phyloP scores from a whole-genome alignment of 2,888 invertebrate genomes.

The Stegophylla sp. region DNA sequence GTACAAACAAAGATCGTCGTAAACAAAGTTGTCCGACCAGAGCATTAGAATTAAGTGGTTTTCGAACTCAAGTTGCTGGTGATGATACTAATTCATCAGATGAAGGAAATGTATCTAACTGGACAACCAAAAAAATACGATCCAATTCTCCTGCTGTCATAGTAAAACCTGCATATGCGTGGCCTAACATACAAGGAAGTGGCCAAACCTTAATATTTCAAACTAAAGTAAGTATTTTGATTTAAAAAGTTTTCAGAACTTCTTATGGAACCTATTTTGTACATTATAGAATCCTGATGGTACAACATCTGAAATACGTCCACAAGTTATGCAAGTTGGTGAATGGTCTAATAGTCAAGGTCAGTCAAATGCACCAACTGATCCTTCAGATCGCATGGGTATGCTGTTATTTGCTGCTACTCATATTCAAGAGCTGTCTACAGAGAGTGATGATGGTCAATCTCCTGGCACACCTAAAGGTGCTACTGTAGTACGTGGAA shows the following conservation, averaged over 20 bases:
- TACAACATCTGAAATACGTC: constrained; percentile 53
- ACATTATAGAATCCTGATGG: constrained; percentile 49
- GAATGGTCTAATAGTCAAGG: constrained; percentile 55
- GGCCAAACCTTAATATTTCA: constrained; percentile 52
- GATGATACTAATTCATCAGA: constrained; percentile 54
- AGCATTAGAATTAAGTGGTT: constrained; percentile 42
- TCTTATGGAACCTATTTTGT: neutral
- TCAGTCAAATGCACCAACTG: constrained; percentile 54
- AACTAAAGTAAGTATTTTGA: constrained; percentile 44
- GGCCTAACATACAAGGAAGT: constrained; percentile 53
- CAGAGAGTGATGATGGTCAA: constrained; percentile 48
- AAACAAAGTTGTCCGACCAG: constrained; percentile 52
- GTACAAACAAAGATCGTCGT: constrained; percentile 49
- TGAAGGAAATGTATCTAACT: constrained; percentile 46
- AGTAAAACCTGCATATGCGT: constrained; percentile 48
- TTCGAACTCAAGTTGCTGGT: constrained; percentile 48
- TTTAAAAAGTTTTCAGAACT: neutral
- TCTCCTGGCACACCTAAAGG: constrained; percentile 44
- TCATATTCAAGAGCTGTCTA: constrained; percentile 47
- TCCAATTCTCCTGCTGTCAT: constrained; percentile 52
- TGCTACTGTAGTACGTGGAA: constrained; percentile 49
- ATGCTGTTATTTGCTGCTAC: constrained; percentile 51
- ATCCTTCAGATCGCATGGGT: constrained; percentile 54
- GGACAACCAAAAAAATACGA: constrained; percentile 55
- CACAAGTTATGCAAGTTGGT: constrained; percentile 55